These are phyloP conservation scores for Neodiprion pinetum DNA, from an alignment of 1,140 invertebrate species.

Conservation along the genomic window DNA sequence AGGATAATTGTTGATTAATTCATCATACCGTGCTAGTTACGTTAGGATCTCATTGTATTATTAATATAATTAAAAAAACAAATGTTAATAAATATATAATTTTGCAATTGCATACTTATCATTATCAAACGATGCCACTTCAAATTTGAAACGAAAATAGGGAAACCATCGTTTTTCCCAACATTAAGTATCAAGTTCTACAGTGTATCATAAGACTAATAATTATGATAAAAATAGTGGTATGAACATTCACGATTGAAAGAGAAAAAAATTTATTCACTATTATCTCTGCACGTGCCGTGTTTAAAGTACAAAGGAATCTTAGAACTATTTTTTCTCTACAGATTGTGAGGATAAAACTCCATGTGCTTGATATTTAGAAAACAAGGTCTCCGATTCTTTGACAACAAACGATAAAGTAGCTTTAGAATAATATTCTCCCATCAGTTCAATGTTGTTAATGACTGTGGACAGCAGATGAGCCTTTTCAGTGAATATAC, in stretches of 20 bases:
- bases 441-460: conserved; percentile 82
- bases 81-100: conserved; percentile 19
- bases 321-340: conserved; percentile 17
- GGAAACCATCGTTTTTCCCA: conserved; percentile 29
- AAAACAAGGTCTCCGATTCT: conserved; percentile 61
- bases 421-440: conserved; percentile 85
- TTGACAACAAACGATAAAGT: conserved; percentile 76
- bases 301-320: neutral
- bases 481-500: conserved; percentile 80
- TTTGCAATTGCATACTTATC: conserved; percentile 3
- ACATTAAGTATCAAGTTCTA: conserved; percentile 27
- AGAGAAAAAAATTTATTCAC: conserved; percentile 21
- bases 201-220: conserved; percentile 25
- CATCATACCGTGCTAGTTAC: conserved; percentile 22
- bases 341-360: conserved; percentile 30
- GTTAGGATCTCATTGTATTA: conserved; percentile 34
- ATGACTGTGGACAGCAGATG: conserved; percentile 92
- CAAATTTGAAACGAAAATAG: conserved; percentile 30
- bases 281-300: conserved; percentile 20
- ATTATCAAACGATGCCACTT: neutral
- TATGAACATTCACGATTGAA: conserved; percentile 17
- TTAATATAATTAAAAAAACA: conserved; percentile 25
- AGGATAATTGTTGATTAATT: conserved; percentile 6
- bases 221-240: conserved; percentile 27
- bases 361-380: conserved; percentile 34